Base-by-base conservation (phyloP, 2,888 invertebrate species). In the Ditula angustiorana region DNA sequence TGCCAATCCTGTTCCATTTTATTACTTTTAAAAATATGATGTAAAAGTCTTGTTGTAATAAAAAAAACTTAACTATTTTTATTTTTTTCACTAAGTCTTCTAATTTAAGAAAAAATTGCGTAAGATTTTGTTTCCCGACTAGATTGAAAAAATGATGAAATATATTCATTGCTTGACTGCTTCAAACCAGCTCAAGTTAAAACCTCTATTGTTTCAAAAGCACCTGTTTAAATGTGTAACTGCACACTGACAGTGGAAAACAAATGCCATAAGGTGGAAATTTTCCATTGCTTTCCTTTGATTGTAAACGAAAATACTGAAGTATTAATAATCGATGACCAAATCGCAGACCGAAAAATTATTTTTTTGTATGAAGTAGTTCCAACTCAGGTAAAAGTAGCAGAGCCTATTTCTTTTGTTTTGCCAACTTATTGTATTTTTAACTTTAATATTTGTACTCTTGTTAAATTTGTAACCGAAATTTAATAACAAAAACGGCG, bases 191-290 rank as follows among this genome's bases (percentile, higher is more conserved):
- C 35, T 23, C 10, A 13, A 24, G 23, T 53, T 23, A 7, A 52
- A 24, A 37, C 16, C 35, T 23, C 47, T 7, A 46, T 63, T 63
- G 63, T 58, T 33, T n/a, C 30, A 21, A 5, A 57, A 58, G n/a
- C 63, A 63, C 58, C 58, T 58, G 63, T 63, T 58, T 26, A 63
- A 63, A 33, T 52, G 11, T 63, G 52, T 23, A 50, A 30, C 24
- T 52, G 24, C 24, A 30, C 35, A 35, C 19, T 57, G 19, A 19
- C 44, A 23, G 13, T 16, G 47, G 16, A 49, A 49, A 24, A n/a
- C 23, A 47, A 33, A 41, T n/a, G 35, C n/a, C 10, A 7, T 28
- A 28, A 13, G 21, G 19, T 58, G 63, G 63, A 63, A 63, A 50
- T 19, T 63, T 57, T 58, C 63, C 63, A 52, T 4, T 23, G 30